Percentiles rank a stretch among this genome's conserved stretches.
Evolutionary conservation across 2,113 vertebrate species (phyloP).

Genomic region (Aptenodytes forsteri): DNA sequence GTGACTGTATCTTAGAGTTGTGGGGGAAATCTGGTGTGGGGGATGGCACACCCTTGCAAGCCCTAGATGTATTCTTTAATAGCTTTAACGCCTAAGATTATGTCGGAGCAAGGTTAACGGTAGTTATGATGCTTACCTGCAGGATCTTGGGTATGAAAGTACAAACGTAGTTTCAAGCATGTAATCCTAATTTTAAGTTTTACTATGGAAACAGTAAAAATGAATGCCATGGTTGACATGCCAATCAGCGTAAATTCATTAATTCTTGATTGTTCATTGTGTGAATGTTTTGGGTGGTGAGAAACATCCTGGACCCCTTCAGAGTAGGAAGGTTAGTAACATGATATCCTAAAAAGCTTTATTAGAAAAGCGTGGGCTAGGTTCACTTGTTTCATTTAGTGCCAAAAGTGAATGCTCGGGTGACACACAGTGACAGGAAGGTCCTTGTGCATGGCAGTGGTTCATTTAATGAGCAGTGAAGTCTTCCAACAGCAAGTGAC

Average conservation of each 20-base stretch:
- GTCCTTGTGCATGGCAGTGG: fast-evolving
- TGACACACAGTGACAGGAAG: not conserved
- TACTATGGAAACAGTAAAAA: not conserved
- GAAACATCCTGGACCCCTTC: not conserved
- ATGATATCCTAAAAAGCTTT: not conserved
- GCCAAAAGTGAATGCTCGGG: not conserved
- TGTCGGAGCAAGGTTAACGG: not conserved
- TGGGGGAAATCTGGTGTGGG: not conserved
- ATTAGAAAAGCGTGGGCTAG: not conserved
- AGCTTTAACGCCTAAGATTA: not conserved
- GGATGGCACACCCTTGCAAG: not conserved
- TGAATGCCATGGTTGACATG: not conserved
- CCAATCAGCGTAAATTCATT: fast-evolving
- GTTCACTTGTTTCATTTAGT: not conserved
- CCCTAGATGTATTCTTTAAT: not conserved
- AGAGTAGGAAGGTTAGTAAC: not conserved
- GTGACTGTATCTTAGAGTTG: not conserved
- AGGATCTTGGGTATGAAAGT: not conserved
- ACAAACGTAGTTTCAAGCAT: not conserved
- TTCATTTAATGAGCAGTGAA: not conserved
- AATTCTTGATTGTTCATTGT: not conserved
- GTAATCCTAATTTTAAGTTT: not conserved
- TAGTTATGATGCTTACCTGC: not conserved
- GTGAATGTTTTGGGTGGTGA: not conserved
- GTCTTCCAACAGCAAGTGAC: not conserved